Base-by-base conservation (phyloP, 2,888 invertebrate species). In the Caenorhabditis uteleia region DNA sequence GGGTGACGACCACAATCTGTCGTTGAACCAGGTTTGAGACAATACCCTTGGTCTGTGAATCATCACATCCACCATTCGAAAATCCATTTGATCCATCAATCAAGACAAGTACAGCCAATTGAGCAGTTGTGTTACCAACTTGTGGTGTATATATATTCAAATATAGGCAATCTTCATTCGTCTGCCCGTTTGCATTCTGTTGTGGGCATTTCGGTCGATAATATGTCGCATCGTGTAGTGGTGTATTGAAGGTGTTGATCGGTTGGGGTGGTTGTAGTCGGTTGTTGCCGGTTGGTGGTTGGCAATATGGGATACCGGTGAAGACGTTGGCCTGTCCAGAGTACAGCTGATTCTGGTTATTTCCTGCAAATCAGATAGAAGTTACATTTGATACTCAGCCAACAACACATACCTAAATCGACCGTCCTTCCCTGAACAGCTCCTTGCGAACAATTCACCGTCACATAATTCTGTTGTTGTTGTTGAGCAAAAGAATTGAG, bases 121-220 rank as follows among this genome's bases (percentile, higher is more conserved):
- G 38, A 14, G 60, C 45, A 4, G 61, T n/a, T 1, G 51, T 21
- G 43, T 61, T 68, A 8, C 60, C 68, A 14, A 47, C 58, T 59
- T 65, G 53, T 27, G 70, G 70, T 25, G 69, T 72, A 59, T 66
- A 72, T 43, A 77, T 60, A 53, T 77, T 77, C 23, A 77, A 68
- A 53, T 74, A 77, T 18, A 77, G 61, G 47, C 77, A 77, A 45
- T 77, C 77, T 47, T 77, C 77, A 45, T 65, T 68, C 23, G 53
- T 59, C 18, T 49, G 56, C 6, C 14, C 34, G 6, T 58, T 61
- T 0, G 55, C 50, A 23, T 70, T 64, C 5, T 55, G 43, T 38
- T 77, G 77, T 21, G 73, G 74, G 48, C 77, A 77, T 18, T 69
- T 66, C 38, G 75, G 70, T 29, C 72, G 67, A 46, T 55, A 67